phyloP scores from a whole-genome alignment of 1,140 invertebrate species.

The Orussus abietinus region DNA sequence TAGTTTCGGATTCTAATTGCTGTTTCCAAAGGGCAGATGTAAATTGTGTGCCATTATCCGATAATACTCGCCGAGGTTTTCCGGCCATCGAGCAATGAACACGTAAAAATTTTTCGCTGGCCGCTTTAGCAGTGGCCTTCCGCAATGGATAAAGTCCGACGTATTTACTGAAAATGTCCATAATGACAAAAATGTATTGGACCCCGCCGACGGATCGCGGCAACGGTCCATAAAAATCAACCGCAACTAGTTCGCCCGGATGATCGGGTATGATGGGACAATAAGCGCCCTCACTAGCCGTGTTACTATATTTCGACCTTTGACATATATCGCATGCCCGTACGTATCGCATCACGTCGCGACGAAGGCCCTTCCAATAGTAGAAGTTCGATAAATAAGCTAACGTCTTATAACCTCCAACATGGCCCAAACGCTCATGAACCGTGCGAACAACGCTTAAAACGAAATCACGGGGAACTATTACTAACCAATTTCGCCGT shows the following conservation, averaged over 20 bases:
- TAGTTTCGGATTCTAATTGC: neutral
- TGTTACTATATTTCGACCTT: slow-evolving; percentile 6
- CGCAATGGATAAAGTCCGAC: slow-evolving; percentile 1
- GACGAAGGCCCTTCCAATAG: slow-evolving; percentile 23
- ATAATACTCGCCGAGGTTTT: too few relatives aligned
- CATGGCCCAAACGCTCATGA: slow-evolving; percentile 33
- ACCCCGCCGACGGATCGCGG: neutral
- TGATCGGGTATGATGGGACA: slow-evolving; percentile 14
- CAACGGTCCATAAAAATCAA: slow-evolving; percentile 10
- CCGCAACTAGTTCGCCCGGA: slow-evolving; percentile 26
- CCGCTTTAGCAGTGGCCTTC: neutral
- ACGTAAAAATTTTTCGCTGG: too few relatives aligned
- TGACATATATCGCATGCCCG: slow-evolving; percentile 14
- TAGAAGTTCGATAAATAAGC: slow-evolving; percentile 24
- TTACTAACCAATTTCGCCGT: neutral
- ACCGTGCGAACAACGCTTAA: slow-evolving; percentile 1
- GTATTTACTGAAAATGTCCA: slow-evolving; percentile 4
- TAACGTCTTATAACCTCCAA: slow-evolving; percentile 28
- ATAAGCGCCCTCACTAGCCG: slow-evolving; percentile 10
- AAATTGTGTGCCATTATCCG: too few relatives aligned
- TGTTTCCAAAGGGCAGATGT: too few relatives aligned
- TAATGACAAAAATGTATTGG: slow-evolving; percentile 5
- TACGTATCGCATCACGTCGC: slow-evolving; percentile 15
- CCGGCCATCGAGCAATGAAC: too few relatives aligned
- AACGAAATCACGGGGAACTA: neutral